Evolutionary conservation across 2,113 vertebrate species (phyloP).

Genomic region (Zosterops hypoxanthus): DNA sequence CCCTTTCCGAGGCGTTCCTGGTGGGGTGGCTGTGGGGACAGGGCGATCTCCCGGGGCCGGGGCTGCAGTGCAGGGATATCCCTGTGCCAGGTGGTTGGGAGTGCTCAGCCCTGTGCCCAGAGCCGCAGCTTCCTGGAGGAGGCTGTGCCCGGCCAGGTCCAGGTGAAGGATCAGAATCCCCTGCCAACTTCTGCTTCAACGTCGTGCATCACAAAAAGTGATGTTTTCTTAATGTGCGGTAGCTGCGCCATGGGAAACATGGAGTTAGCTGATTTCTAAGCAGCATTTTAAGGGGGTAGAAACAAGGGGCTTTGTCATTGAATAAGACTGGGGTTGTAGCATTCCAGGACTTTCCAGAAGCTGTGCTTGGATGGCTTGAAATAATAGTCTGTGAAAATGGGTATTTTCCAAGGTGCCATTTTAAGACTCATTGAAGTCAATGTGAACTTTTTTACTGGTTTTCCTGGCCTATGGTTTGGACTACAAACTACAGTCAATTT

Average conservation of each 20-base stretch:
- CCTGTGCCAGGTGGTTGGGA: fast-evolving
- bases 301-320: neutral
- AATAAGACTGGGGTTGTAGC: neutral
- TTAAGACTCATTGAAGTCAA: neutral
- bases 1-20: neutral
- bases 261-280: neutral
- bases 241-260: neutral
- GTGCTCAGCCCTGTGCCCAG: neutral
- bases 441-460: neutral
- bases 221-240: neutral
- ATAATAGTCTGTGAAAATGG: neutral
- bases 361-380: neutral
- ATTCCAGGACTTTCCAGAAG: neutral
- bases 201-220: neutral
- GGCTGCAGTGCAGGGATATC: neutral
- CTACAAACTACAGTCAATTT: neutral
- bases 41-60: neutral
- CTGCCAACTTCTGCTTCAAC: neutral
- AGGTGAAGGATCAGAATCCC: neutral
- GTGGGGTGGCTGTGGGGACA: neutral
- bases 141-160: neutral
- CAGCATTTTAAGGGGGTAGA: neutral
- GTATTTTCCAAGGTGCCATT: neutral
- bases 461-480: neutral
- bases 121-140: neutral